Percentiles rank a stretch among this genome's conserved stretches.
Conservation (phyloP, 1,140 invertebrate genomes). For the Heliconius melpomene region DNA sequence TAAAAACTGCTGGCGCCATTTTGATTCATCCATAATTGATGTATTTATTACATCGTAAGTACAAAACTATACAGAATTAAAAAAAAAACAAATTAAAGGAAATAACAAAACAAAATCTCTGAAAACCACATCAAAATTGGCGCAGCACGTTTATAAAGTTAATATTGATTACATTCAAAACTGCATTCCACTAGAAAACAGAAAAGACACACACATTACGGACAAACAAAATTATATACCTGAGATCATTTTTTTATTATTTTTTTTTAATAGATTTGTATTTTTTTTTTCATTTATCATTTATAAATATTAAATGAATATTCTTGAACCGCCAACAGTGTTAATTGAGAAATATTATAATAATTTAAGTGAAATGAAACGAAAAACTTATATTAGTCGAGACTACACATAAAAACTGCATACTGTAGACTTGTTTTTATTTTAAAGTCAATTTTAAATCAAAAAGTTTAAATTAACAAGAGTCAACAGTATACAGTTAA, state of each 20-base stretch:
- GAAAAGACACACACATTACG: conserved; percentile 11
- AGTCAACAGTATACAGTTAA: conserved; percentile 21
- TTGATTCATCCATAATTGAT: neutral
- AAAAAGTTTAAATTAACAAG: conserved; percentile 27
- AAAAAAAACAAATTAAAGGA: neutral
- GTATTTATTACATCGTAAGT: neutral
- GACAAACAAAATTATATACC: neutral
- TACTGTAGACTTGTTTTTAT: neutral
- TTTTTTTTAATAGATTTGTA: conserved; percentile 38
- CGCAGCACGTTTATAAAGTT: conserved; percentile 19
- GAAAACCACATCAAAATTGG: neutral
- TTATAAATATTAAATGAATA: conserved; percentile 28
- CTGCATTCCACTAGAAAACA: conserved; percentile 3
- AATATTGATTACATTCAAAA: conserved; percentile 15
- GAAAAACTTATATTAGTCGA: conserved; percentile 4
- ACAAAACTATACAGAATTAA: too few relatives aligned
- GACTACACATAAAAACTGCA: conserved; percentile 4
- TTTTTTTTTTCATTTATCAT: conserved; percentile 38
- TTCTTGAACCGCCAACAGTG: neutral
- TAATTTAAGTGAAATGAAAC: conserved; percentile 15
- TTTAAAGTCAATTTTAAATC: conserved; percentile 10
- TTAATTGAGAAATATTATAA: conserved; percentile 14
- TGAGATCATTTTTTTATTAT: conserved; percentile 44
- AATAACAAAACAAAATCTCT: neutral
- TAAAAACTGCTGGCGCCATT: neutral